A percentile compares a stretch with the other conserved stretches of the same genome.
Evolutionary conservation across 35 echinoderm and acorn worm genomes (phyloP).

Genomic region (Ophiothrix spiculata): DNA sequence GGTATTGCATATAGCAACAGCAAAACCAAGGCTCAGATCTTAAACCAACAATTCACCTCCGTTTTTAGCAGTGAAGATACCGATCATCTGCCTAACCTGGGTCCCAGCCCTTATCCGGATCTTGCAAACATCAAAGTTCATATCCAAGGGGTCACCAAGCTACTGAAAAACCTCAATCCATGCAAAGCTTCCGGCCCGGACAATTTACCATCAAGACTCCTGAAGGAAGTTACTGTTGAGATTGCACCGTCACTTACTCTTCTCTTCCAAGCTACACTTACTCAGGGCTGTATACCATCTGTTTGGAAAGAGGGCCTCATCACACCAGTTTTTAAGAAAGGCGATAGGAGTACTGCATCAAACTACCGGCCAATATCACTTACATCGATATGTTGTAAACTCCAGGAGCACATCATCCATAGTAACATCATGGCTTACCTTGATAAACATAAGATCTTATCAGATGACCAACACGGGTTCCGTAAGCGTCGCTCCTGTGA

Average conservation of each 20-base stretch:
- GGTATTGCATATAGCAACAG: not conserved
- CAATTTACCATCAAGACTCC: not conserved
- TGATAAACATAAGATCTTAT: slow-evolving; percentile 6
- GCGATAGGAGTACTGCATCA: not conserved
- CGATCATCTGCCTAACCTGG: not conserved
- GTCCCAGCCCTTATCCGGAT: slow-evolving; percentile 12
- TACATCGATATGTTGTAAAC: not conserved
- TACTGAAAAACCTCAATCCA: not conserved
- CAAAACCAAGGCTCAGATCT: slow-evolving; percentile 14
- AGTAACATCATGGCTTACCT: not conserved
- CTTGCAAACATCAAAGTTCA: not conserved
- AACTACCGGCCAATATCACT: not conserved
- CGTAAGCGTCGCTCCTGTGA: slow-evolving; percentile 20
- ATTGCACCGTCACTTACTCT: not conserved
- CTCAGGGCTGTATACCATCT: not conserved
- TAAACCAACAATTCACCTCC: slow-evolving; percentile 35
- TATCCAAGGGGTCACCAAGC: slow-evolving; percentile 4
- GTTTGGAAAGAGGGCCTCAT: not conserved
- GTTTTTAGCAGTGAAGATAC: slow-evolving; percentile 23
- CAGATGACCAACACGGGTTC: slow-evolving; percentile 15
- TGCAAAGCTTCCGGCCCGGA: not conserved
- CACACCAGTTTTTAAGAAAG: not conserved
- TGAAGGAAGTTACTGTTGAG: not conserved
- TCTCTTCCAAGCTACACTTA: not conserved
- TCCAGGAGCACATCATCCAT: not conserved